Evolutionary conservation across 2,113 vertebrate genomes (phyloP), one percentile per base, ranked within the genome.

Genomic region (Sorex fumeus): DNA sequence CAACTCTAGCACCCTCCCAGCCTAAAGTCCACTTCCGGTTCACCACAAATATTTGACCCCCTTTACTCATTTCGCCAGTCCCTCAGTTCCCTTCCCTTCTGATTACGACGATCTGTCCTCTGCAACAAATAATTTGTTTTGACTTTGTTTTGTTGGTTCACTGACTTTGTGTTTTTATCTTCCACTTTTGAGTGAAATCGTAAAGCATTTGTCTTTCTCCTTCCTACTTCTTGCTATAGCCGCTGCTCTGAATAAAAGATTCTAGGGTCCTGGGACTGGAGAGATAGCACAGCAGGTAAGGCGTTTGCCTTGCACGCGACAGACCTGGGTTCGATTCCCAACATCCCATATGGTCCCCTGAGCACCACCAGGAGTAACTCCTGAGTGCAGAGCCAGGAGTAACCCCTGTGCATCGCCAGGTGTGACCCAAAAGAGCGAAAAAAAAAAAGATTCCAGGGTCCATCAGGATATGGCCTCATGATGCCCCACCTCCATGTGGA

Each of bases 391-490:
- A n/a, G n/a, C n/a, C n/a, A n/a, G n/a, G n/a, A n/a, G n/a, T n/a
- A n/a, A n/a, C n/a, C n/a, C n/a, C n/a, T n/a, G n/a, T n/a, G n/a
- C n/a, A n/a, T n/a, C n/a, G n/a, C n/a, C n/a, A n/a, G n/a, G n/a
- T n/a, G n/a, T n/a, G n/a, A n/a, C n/a, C n/a, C n/a, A n/a, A n/a
- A n/a, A n/a, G n/a, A n/a, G n/a, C n/a, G n/a, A n/a, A n/a, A n/a
- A n/a, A n/a, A n/a, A n/a, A 21, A 47, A 5, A 50, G 32, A 62
- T 40, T 8, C 60, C 25, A 62, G 8, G 60, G 19, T 8, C 60
- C 60, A 5, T 2, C 6, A 53, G 43, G 70, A 19, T 23, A 36
- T 0, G 1, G 16, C 0, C 12, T 30, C 5, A 1, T 60, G 50
- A 43, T 0, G n/a, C 12, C 21, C 45, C 28, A 32, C 9, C 23